These are phyloP conservation scores for Eutrigla gurnardus DNA, from an alignment of 2,797 vertebrate genomes.

Conservation along the genomic window DNA sequence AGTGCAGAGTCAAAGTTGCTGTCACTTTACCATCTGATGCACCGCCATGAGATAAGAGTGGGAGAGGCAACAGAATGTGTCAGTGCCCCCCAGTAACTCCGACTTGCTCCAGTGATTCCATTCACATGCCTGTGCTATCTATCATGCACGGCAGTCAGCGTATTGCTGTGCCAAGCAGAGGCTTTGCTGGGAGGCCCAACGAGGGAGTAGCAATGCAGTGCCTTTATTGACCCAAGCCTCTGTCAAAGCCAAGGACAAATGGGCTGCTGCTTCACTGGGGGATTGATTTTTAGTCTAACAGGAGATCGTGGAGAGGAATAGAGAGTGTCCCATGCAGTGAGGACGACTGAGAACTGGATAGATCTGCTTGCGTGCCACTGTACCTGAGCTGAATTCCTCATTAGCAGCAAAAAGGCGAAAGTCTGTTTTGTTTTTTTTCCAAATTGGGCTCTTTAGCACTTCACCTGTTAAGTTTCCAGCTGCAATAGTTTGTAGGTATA, in stretches of 20 bases:
- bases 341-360: constrained; percentile 39
- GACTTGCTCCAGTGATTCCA: constrained; percentile 61
- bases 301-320: constrained; percentile 65
- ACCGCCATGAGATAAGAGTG: constrained; percentile 46
- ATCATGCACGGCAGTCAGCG: constrained; percentile 72
- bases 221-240: constrained; percentile 82
- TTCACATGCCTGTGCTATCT: constrained; percentile 69
- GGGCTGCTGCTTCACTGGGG: constrained; percentile 64
- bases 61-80: constrained; percentile 54
- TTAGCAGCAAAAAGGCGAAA: constrained; percentile 23
- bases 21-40: constrained; percentile 50
- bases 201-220: constrained; percentile 72
- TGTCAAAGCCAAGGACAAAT: constrained; percentile 84
- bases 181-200: constrained; percentile 70
- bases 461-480: constrained; percentile 26
- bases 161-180: constrained; percentile 81
- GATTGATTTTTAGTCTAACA: constrained; percentile 79
- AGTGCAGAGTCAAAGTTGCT: constrained; percentile 24
- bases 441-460: constrained; percentile 16
- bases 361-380: constrained; percentile 19
- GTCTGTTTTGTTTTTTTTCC: constrained; percentile 7
- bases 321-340: constrained; percentile 60
- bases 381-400: constrained; percentile 50
- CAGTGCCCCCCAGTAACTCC: constrained; percentile 39
- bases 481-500: not conserved